A percentile compares a stretch with the other conserved stretches of the same genome.
Evolutionary conservation across 2,113 vertebrate species (phyloP).

Genomic region (Crotophaga sulcirostris): DNA sequence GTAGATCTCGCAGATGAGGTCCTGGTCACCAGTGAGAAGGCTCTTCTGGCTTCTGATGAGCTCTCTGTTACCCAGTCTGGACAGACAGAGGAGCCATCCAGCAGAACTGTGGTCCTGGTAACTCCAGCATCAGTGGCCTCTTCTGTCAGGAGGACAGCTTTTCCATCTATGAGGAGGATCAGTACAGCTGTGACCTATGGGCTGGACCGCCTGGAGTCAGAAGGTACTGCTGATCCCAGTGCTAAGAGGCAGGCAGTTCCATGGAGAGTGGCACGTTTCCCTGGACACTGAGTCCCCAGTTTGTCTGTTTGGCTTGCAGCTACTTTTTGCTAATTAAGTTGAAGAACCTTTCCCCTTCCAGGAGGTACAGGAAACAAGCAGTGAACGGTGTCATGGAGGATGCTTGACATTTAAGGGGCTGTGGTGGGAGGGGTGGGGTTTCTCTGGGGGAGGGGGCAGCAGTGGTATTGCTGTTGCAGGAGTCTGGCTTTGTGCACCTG

Average conservation of each 20-base stretch:
- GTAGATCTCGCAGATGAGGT: neutral
- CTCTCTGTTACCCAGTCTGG: constrained; percentile 26
- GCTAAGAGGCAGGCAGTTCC: neutral
- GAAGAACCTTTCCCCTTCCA: neutral
- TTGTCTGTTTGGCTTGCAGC: neutral
- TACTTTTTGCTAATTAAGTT: neutral
- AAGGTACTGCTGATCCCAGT: constrained; percentile 76
- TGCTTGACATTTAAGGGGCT: neutral
- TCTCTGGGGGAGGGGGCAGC: neutral
- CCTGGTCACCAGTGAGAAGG: constrained; percentile 8
- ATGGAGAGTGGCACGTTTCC: neutral
- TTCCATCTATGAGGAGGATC: constrained; percentile 32
- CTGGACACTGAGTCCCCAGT: neutral
- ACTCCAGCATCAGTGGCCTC: constrained; percentile 26
- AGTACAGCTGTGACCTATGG: constrained; percentile 72
- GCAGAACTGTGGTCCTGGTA: neutral
- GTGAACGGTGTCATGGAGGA: neutral
- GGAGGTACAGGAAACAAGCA: neutral
- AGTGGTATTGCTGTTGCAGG: neutral
- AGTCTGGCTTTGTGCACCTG: neutral
- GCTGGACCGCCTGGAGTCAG: constrained; percentile 82
- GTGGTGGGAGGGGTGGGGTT: neutral
- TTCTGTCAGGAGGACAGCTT: constrained; percentile 47
- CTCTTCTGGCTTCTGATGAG: neutral
- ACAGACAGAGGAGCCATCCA: constrained; percentile 26